These are phyloP conservation scores for Capitulum mitella DNA, from an alignment of 2,888 invertebrate genomes.

Conservation along the genomic window DNA sequence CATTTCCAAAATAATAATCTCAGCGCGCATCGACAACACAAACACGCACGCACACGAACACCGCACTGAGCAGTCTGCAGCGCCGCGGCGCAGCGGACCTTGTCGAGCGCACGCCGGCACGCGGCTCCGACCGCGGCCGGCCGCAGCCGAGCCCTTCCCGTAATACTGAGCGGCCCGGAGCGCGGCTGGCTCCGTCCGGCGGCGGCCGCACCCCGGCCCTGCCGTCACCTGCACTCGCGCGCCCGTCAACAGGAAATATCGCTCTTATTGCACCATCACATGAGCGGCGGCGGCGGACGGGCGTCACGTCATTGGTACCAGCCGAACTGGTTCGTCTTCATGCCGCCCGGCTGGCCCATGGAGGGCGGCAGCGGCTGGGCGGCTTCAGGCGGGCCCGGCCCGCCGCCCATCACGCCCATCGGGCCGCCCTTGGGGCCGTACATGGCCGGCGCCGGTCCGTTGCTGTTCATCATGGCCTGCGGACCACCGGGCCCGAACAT, in stretches of 20 bases:
- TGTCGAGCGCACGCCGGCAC: too few relatives aligned
- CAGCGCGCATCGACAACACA: not conserved
- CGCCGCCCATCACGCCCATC: slow-evolving; percentile 36
- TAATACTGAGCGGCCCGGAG: too few relatives aligned
- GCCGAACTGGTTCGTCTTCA: slow-evolving; percentile 2
- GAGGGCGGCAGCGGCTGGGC: slow-evolving; percentile 69
- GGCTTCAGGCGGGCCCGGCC: slow-evolving; percentile 48
- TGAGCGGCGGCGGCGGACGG: not conserved
- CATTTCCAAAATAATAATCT: not conserved
- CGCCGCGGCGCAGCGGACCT: not conserved
- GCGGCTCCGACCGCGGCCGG: too few relatives aligned
- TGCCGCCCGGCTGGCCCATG: slow-evolving; percentile 57
- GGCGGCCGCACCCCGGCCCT: too few relatives aligned
- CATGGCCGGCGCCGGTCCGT: slow-evolving; percentile 34
- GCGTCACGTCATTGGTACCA: not conserved
- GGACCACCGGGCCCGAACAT: slow-evolving; percentile 46
- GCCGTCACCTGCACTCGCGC: not conserved
- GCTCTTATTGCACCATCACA: slow-evolving; percentile 14
- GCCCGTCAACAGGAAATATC: not conserved
- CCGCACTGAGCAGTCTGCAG: not conserved
- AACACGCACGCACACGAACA: too few relatives aligned
- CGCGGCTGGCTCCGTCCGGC: too few relatives aligned
- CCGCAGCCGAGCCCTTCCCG: too few relatives aligned
- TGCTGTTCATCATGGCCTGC: slow-evolving; percentile 37
- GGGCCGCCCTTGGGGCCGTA: slow-evolving; percentile 37